Evolutionary conservation across 2,797 vertebrate species (phyloP).

Genomic region (Otolemur crassicaudatus): DNA sequence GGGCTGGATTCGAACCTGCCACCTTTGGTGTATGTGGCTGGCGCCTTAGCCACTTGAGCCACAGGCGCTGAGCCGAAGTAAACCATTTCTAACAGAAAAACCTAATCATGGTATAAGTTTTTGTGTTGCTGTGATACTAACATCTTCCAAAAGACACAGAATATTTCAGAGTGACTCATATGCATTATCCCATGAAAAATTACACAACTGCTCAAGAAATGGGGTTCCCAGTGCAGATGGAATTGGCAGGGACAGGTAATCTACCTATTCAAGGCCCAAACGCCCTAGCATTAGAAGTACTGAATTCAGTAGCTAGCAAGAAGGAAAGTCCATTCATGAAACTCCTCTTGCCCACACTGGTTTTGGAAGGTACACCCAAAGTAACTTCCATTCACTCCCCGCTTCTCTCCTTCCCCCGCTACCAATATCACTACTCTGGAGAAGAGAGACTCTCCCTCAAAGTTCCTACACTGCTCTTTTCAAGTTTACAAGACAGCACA

Average conservation of each 20-base stretch:
- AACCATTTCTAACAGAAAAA: neutral
- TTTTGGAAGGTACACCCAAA: neutral
- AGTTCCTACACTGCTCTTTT: neutral
- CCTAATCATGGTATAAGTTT: neutral
- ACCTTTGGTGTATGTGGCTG: too few species aligned
- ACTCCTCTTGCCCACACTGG: neutral
- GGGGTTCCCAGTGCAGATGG: neutral
- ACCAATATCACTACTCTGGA: neutral
- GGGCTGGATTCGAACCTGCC: too few species aligned
- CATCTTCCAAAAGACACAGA: neutral
- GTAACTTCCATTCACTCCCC: neutral
- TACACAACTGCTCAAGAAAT: neutral
- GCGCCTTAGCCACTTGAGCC: too few species aligned
- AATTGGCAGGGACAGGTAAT: neutral
- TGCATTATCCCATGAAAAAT: neutral
- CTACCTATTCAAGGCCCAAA: neutral
- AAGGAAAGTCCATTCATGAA: neutral
- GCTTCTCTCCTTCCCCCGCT: neutral
- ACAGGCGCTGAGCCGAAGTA: neutral
- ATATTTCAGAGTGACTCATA: neutral
- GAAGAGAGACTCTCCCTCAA: neutral
- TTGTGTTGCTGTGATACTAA: neutral
- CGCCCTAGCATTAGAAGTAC: neutral
- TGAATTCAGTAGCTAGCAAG: neutral
- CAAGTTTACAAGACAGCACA: accelerated